A percentile compares a stretch with the other conserved stretches of the same genome.
Evolutionary conservation across 2,888 invertebrate genomes (phyloP).

Genomic region (Stictocephala bisonia): DNA sequence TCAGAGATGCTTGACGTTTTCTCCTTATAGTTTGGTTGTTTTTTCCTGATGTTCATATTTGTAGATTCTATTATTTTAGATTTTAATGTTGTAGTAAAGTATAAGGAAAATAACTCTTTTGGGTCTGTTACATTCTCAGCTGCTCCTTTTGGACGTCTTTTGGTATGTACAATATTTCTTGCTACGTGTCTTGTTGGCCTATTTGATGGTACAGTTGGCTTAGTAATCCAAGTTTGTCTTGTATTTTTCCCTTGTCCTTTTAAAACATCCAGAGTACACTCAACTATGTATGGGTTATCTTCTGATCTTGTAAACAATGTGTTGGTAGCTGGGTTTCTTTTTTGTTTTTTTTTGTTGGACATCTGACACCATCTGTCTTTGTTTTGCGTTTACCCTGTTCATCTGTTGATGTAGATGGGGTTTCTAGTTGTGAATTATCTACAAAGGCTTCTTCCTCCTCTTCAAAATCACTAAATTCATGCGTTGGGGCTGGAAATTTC

Average conservation of each 20-base stretch:
- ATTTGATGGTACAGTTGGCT: slow-evolving; percentile 34
- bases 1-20: slow-evolving; percentile 16
- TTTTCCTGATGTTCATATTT: slow-evolving; percentile 5
- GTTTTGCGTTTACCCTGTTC: slow-evolving; percentile 20
- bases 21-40: slow-evolving; percentile 7
- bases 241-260: not conserved
- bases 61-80: too few species aligned
- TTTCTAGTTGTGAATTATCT: slow-evolving; percentile 28
- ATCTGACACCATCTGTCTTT: slow-evolving; percentile 3
- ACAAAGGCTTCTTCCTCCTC: slow-evolving; percentile 7
- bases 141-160: slow-evolving; percentile 31
- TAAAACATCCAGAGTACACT: slow-evolving; percentile 23
- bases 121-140: slow-evolving; percentile 13
- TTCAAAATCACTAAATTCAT: slow-evolving; percentile 16
- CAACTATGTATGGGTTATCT: slow-evolving; percentile 5
- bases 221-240: slow-evolving; percentile 31
- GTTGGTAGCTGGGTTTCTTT: slow-evolving; percentile 5
- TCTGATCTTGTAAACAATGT: slow-evolving; percentile 27
- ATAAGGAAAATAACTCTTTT: slow-evolving; percentile 15
- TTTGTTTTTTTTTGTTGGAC: slow-evolving; percentile 13
- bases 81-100: slow-evolving; percentile 25
- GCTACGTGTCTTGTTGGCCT: slow-evolving; percentile 25
- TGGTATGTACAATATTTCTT: slow-evolving; percentile 20
- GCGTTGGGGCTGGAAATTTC: not conserved
- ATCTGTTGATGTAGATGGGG: slow-evolving; percentile 36